Conservation (phyloP, 2,888 invertebrate species). For the Pyrrhia umbra region DNA sequence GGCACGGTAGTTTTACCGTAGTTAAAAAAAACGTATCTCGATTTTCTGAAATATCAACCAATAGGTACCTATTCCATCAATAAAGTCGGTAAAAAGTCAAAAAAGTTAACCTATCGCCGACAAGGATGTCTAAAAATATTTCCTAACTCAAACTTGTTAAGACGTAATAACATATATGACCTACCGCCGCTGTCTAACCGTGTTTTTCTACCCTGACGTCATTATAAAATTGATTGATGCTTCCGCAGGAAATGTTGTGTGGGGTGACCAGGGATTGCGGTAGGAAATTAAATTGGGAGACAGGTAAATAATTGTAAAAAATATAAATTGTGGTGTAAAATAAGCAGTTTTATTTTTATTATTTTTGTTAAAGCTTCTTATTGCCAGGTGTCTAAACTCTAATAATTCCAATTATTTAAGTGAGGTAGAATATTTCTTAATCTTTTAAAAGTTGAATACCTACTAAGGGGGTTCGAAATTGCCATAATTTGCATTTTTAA, state of each 20-base stretch:
- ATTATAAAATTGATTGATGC: slow-evolving; percentile 70
- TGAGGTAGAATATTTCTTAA: too few relatives aligned
- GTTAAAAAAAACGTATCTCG: too few relatives aligned
- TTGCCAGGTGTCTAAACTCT: not conserved
- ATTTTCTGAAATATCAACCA: not conserved
- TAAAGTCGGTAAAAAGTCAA: not conserved
- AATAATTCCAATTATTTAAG: too few relatives aligned
- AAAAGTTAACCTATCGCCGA: not conserved
- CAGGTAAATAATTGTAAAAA: not conserved
- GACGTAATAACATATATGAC: slow-evolving; percentile 49
- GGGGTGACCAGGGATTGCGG: slow-evolving; percentile 37
- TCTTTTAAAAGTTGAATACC: too few relatives aligned
- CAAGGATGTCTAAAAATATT: slow-evolving; percentile 22
- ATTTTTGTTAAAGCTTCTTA: not conserved
- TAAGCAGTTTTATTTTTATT: not conserved
- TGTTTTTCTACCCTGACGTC: slow-evolving; percentile 63
- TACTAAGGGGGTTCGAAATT: too few relatives aligned
- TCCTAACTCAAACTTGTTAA: slow-evolving; percentile 35
- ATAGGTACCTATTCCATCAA: too few relatives aligned
- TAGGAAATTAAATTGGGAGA: not conserved
- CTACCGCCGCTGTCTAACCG: slow-evolving; percentile 23
- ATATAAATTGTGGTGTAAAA: too few relatives aligned
- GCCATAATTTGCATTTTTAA: too few relatives aligned
- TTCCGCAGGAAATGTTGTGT: slow-evolving; percentile 49
- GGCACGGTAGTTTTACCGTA: too few relatives aligned